Evolutionary conservation across 2,888 invertebrate genomes (phyloP).

Genomic region (Drosophila prolongata): DNA sequence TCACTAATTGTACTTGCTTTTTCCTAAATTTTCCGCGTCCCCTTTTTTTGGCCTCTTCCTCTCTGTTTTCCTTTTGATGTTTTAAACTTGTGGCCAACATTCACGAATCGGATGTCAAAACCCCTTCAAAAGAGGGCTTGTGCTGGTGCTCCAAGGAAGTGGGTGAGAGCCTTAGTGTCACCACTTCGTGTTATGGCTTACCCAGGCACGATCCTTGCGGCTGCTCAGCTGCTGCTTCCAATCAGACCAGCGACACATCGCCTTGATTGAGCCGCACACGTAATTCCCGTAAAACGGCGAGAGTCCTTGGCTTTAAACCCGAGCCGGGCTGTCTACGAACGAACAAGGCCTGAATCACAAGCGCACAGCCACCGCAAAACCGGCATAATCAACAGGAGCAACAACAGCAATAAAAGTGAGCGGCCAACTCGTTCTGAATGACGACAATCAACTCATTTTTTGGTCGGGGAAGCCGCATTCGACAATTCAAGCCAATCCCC

Average conservation of each 20-base stretch:
- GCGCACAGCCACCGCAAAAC: conserved; percentile 30
- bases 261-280: conserved; percentile 34
- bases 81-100: conserved; percentile 43
- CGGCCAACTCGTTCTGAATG: conserved; percentile 64
- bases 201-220: conserved; percentile 63
- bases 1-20: conserved; percentile 28
- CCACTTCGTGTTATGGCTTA: conserved; percentile 64
- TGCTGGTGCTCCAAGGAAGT: conserved; percentile 33
- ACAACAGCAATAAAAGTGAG: conserved; percentile 45
- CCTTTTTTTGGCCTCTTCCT: conserved; percentile 1
- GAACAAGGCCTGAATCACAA: conserved; percentile 25
- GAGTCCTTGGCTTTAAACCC: conserved; percentile 23
- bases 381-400: conserved; percentile 36
- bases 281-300: conserved; percentile 27
- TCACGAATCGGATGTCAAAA: conserved; percentile 48
- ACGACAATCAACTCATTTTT: conserved; percentile 74
- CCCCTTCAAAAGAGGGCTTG: conserved; percentile 49
- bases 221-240: conserved; percentile 21
- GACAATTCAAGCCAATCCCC: conserved; percentile 53
- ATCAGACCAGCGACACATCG: conserved; percentile 19
- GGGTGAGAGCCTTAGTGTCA: conserved; percentile 43
- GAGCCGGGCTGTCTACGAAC: conserved; percentile 4
- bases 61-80: conserved; percentile 43
- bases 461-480: conserved; percentile 46
- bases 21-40: not conserved